These are phyloP conservation scores for Drosophila ambigua DNA, from an alignment of 1,140 invertebrate species.

Conservation along the genomic window DNA sequence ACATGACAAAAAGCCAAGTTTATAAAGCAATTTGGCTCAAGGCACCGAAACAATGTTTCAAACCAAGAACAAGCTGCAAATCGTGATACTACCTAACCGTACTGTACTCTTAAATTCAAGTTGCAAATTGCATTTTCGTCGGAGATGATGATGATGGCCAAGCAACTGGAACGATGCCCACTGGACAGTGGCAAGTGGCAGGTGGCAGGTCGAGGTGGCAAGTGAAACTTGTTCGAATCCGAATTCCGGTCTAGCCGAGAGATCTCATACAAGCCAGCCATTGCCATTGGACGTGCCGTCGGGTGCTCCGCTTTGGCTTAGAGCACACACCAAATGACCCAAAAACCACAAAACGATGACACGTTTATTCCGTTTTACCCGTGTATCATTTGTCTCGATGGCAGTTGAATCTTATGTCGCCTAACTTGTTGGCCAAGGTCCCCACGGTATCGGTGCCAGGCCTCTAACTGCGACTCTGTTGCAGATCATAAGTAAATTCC, in stretches of 20 bases:
- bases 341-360: slow-evolving; percentile 58
- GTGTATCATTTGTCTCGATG: slow-evolving; percentile 27
- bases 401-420: slow-evolving; percentile 6
- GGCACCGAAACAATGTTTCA: slow-evolving; percentile 40
- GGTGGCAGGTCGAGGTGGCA: slow-evolving; percentile 33
- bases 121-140: slow-evolving; percentile 66
- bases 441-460: slow-evolving; percentile 16
- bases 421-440: slow-evolving; percentile 15
- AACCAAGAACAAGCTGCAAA: slow-evolving; percentile 66
- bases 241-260: slow-evolving; percentile 55
- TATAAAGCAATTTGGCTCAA: slow-evolving; percentile 47
- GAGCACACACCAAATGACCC: slow-evolving; percentile 52
- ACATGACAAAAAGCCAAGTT: slow-evolving; percentile 50
- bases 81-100: slow-evolving; percentile 20
- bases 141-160: slow-evolving; percentile 19
- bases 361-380: slow-evolving; percentile 33
- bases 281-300: no score
- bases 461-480: slow-evolving; percentile 18
- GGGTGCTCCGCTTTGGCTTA: neutral
- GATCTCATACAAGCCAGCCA: neutral
- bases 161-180: slow-evolving; percentile 41
- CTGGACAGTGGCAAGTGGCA: slow-evolving; percentile 49
- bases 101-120: slow-evolving; percentile 69
- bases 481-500: slow-evolving; percentile 45
- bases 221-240: slow-evolving; percentile 68